Evolutionary conservation across 2,797 vertebrate genomes (phyloP).

Genomic region (Manis crassicaudata): DNA sequence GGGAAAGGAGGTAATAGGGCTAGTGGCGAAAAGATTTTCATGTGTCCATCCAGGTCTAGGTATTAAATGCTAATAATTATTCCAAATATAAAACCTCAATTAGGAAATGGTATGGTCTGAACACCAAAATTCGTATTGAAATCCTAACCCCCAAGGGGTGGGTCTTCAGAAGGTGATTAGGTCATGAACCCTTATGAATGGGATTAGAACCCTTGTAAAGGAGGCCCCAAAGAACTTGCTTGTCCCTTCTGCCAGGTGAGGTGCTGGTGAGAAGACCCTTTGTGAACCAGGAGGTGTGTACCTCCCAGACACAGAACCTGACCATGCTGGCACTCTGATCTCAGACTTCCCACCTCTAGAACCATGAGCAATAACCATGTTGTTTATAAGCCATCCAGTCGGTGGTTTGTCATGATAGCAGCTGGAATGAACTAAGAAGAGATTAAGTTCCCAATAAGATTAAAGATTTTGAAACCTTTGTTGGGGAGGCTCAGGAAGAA

Average conservation of each 20-base stretch:
- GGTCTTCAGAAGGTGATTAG: neutral
- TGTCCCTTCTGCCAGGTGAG: neutral
- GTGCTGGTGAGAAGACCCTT: neutral
- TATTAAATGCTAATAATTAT: neutral
- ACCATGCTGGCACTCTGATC: neutral
- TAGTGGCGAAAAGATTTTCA: neutral
- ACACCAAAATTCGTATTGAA: neutral
- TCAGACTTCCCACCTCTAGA: neutral
- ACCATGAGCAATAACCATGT: neutral
- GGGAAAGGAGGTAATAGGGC: neutral
- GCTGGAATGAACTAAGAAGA: neutral
- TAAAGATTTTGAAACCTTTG: neutral
- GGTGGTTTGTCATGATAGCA: neutral
- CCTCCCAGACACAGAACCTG: neutral
- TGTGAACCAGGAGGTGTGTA: neutral
- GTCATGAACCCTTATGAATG: neutral
- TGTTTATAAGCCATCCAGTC: neutral
- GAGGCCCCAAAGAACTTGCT: neutral
- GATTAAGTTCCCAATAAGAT: neutral
- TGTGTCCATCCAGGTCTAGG: neutral
- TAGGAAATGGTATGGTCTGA: neutral
- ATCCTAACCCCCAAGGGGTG: neutral
- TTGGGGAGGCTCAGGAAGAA: neutral
- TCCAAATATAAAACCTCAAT: neutral
- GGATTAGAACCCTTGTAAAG: neutral